Percentiles rank a stretch among this genome's conserved stretches.
phyloP scores from a whole-genome alignment of 2,113 vertebrate genomes.

The Anolis carolinensis region DNA sequence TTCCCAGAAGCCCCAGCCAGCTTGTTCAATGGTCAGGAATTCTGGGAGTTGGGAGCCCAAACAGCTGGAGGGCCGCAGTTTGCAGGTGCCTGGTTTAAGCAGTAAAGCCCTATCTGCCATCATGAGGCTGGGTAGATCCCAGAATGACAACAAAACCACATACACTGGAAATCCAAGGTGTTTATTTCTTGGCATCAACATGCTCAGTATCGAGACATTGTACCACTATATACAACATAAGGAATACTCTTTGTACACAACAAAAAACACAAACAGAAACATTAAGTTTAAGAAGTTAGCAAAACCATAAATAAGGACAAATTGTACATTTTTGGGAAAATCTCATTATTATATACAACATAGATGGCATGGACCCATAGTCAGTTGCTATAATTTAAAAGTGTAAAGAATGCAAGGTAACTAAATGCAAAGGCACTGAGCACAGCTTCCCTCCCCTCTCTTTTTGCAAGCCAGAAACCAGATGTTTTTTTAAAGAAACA shows the following conservation, averaged over 20 bases:
- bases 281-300: constrained; percentile 49
- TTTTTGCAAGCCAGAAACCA: constrained; percentile 59
- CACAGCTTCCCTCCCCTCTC: constrained; percentile 47
- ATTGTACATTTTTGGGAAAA: constrained; percentile 36
- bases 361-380: constrained; percentile 30
- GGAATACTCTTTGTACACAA: constrained; percentile 59
- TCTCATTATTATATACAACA: constrained; percentile 38
- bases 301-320: constrained; percentile 55
- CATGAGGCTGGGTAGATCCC: background rate
- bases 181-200: constrained; percentile 77
- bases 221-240: constrained; percentile 69
- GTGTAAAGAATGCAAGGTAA: constrained; percentile 41
- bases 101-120: no score
- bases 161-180: constrained; percentile 39
- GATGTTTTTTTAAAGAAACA: background rate
- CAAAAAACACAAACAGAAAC: constrained; percentile 47
- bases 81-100: no score
- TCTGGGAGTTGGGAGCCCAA: no score
- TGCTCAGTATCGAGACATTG: constrained; percentile 67
- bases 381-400: constrained; percentile 53
- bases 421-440: constrained; percentile 74
- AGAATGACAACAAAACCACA: background rate
- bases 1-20: no score
- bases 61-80: no score
- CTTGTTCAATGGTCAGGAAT: no score